Conservation (phyloP, 53 echinoderm and acorn worm species). For the Holothuria leucospilota region DNA sequence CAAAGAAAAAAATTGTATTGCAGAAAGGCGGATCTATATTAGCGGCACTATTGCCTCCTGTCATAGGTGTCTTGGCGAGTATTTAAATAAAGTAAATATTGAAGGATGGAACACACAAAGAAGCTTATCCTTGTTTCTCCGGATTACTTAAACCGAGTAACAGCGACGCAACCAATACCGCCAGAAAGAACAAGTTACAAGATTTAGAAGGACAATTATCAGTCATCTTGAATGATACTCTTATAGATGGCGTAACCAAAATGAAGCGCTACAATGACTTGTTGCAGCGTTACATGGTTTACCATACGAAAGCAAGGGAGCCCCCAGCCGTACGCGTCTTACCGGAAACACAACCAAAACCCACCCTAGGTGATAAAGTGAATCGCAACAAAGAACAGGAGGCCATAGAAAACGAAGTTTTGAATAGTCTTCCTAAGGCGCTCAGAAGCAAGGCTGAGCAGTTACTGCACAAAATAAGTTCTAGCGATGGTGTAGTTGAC, state of each 20-base stretch:
- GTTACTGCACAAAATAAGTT: neutral
- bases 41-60: neutral
- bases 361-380: too few species aligned
- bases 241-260: too few species aligned
- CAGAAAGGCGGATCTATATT: constrained; percentile 82
- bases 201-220: neutral
- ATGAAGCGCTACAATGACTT: neutral
- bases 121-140: constrained; percentile 18
- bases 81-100: constrained; percentile 2
- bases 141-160: neutral
- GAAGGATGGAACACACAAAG: constrained; percentile 16
- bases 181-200: neutral
- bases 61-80: constrained; percentile 43
- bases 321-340: too few species aligned
- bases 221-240: too few species aligned
- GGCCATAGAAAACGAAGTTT: constrained; percentile 19
- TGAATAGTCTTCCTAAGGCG: constrained; percentile 24
- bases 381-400: too few species aligned
- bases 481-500: neutral
- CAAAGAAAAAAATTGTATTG: constrained; percentile 61
- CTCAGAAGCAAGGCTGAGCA: neutral
- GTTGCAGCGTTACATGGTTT: neutral
- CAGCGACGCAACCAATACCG: neutral
- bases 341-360: too few species aligned
- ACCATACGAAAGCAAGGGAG: neutral